A percentile compares a stretch with the other conserved stretches of the same genome.
Conservation (phyloP, 2,113 vertebrate genomes). For the Prunella himalayana region DNA sequence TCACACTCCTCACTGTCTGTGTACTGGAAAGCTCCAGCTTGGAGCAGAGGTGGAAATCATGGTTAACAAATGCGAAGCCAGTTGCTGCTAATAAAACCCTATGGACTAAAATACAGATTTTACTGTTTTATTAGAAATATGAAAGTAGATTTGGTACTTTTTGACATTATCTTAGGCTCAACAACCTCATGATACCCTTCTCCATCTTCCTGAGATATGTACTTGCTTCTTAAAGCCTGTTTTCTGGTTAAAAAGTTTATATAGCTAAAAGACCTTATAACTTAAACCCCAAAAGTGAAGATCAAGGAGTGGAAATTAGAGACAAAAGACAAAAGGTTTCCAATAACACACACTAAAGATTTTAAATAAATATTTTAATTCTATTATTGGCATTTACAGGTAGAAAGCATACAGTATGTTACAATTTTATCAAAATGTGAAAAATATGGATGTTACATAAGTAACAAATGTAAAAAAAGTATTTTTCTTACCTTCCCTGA, state of each 20-base stretch:
- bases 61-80: background rate
- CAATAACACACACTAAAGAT: conserved; percentile 39
- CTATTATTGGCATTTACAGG: conserved; percentile 99
- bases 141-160: background rate
- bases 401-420: conserved; percentile 99
- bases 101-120: background rate
- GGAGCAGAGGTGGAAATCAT: background rate
- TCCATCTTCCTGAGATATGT: background rate
- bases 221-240: background rate
- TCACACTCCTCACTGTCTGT: background rate
- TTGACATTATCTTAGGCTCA: background rate
- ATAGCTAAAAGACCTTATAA: background rate
- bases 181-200: background rate
- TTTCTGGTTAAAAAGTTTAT: background rate
- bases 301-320: background rate
- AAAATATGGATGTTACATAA: conserved; percentile 99
- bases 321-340: background rate
- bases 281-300: background rate
- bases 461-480: conserved; percentile 99
- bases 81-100: background rate
- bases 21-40: background rate
- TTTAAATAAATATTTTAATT: conserved; percentile 99
- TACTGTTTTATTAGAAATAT: background rate
- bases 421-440: conserved; percentile 99
- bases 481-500: conserved; percentile 97